Evolutionary conservation across 1,140 invertebrate species (phyloP).

Genomic region (Brachionus angularis): DNA sequence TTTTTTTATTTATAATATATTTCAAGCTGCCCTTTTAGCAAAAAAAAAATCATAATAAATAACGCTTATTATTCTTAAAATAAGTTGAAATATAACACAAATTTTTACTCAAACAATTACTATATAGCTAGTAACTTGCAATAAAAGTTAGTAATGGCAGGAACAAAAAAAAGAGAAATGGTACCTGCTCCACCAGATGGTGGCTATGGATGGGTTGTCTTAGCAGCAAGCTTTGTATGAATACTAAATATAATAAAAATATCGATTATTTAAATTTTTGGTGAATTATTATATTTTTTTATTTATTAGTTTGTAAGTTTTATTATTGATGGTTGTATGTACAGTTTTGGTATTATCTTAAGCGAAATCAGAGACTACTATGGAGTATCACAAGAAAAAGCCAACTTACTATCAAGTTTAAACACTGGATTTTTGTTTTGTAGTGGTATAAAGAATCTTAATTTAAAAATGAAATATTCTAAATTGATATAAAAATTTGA

Average conservation of each 20-base stretch:
- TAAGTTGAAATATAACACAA: no score
- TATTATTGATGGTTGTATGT: constrained; percentile 42
- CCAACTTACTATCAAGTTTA: constrained; percentile 17
- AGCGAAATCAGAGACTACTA: background rate
- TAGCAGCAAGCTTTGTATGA: constrained; percentile 26
- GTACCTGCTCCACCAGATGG: constrained; percentile 38
- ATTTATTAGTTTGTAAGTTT: background rate
- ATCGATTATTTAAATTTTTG: background rate
- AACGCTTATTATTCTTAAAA: no score
- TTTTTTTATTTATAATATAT: no score
- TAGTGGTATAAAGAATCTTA: background rate
- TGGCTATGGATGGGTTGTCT: constrained; percentile 42
- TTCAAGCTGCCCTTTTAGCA: no score
- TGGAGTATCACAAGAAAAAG: background rate
- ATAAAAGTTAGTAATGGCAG: constrained; percentile 4
- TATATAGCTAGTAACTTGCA: no score
- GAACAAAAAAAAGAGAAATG: background rate
- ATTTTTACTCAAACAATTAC: no score
- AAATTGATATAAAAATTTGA: background rate
- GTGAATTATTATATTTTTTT: background rate
- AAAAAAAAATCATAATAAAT: no score
- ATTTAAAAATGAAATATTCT: background rate
- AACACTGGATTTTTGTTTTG: constrained; percentile 39
- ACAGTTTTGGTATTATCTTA: constrained; percentile 6
- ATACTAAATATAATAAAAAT: background rate